These are phyloP conservation scores for Lasioglossum pauxillum DNA, from an alignment of 2,888 invertebrate genomes.

Conservation along the genomic window DNA sequence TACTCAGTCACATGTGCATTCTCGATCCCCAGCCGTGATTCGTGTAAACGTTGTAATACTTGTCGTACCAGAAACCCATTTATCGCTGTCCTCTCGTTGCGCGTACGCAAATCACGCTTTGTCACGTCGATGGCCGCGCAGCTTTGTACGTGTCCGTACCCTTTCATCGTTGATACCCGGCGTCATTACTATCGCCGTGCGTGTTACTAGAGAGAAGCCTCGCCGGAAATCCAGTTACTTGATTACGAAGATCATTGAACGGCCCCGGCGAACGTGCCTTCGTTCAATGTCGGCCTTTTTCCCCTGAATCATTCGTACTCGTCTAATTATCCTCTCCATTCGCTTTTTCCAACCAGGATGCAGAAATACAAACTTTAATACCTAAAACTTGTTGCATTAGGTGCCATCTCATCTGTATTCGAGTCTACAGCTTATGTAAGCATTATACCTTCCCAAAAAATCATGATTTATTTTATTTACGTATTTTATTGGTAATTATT, in stretches of 20 bases:
- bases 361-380: not conserved
- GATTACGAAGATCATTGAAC: not conserved
- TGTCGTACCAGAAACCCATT: slow-evolving; percentile 57
- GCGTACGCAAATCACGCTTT: slow-evolving; percentile 53
- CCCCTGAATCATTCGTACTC: not conserved
- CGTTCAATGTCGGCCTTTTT: not conserved
- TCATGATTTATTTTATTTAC: not conserved
- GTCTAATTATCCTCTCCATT: not conserved
- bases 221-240: slow-evolving; percentile 11
- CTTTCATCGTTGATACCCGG: slow-evolving; percentile 29
- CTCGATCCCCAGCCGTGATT: slow-evolving; percentile 45
- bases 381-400: not conserved
- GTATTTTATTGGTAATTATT: too few relatives aligned
- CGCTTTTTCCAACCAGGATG: not conserved
- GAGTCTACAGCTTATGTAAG: not conserved
- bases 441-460: not conserved
- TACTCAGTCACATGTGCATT: not conserved
- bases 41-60: slow-evolving; percentile 65
- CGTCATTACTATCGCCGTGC: slow-evolving; percentile 33
- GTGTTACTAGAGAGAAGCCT: slow-evolving; percentile 16
- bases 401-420: not conserved
- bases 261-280: not conserved
- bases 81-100: slow-evolving; percentile 51
- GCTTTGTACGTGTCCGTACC: slow-evolving; percentile 33
- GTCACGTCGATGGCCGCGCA: slow-evolving; percentile 44